Evolutionary conservation across 2,888 invertebrate species (phyloP), one percentile per base, ranked within the genome.

Genomic region (Melanargia galathea): DNA sequence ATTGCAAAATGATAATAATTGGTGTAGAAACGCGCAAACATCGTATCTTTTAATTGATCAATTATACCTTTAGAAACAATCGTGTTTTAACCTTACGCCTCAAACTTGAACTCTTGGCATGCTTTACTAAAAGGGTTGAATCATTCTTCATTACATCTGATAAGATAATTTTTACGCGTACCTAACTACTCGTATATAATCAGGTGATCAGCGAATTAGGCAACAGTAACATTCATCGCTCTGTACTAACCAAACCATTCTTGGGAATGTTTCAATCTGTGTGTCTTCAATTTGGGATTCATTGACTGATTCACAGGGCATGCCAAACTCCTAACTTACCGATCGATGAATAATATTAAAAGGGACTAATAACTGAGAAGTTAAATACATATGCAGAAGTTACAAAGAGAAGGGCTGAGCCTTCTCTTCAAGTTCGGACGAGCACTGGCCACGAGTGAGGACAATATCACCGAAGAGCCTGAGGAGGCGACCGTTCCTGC

Each of bases 301-400:
- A 83, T 92, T 92, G 86, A 88, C 84, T 90, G 84, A 89, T 90
- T 91, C 91, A 77, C 92, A 92, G 92, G 92, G 86, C 84, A 89
- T 89, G 85, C 77, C 81, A 85, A 87, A 80, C 87, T 77, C 73
- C 83, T 86, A 81, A 78, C 80, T 79, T 79, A 77, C 79, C 83
- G 83, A 80, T 81, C 80, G 83, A 86, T 87, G 82, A 82, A 73
- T 83, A 76, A 73, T 79, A 76, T 85, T 80, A 80, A 85, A 84
- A 83, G 85, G 78, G 80, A 84, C 81, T 80, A 75, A 81, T 77
- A 80, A 79, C 79, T 75, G 73, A 76, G 75, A 72, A 75, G 78
- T 69, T 80, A 77, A 76, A 82, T 79, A 87, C 90, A 81, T 90
- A 91, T 91, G 91, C 85, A 87, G 83, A 82, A 84, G 83, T 74